Base-by-base conservation (phyloP, 2,797 vertebrate species). In the Xiphorhynchus erythropygius region DNA sequence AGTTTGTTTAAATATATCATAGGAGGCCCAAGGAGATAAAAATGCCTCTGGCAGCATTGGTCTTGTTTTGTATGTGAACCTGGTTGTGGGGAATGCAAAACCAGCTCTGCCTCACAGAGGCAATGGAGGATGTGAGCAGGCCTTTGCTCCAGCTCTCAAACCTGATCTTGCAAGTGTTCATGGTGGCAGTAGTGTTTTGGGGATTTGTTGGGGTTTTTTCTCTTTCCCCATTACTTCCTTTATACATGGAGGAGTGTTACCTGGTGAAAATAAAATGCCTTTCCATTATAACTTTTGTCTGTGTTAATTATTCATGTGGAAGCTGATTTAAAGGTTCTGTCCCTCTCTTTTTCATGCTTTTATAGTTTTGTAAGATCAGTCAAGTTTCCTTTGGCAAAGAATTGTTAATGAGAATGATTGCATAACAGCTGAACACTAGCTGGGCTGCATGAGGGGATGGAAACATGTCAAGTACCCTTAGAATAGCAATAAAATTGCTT, bases 251-350 rank as follows among this genome's bases (percentile, higher is more conserved):
- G 33, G 88, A 78, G 65, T 76, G 77, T 88, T 91, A 85, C 35
- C 23, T 92, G 92, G 94, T 37, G 10, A 89, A 95, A 98, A 98
- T 97, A 98, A 98, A 98, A 97, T 91, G 85, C 75, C 94, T 97
- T 98, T 98, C 84, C 84, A 18, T 97, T 94, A 69, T 42, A 86
- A 63, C 46, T 68, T 83, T 84, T 71, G 87, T 96, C 88, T 78
- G 79, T 91, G 77, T 97, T 95, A 86, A 81, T 89, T 95, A 59
- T 86, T 87, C 88, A 82, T 1, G 50, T 62, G 39, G 94, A 93
- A 96, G 83, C 41, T 44, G 47, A 71, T 53, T 23, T 75, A 55
- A 90, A 90, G n/a, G n/a, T 84, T 73, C 41, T 18, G 7, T 47
- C 32, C 52, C 27, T 49, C 24, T 56, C 63, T 71, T 68, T 77